Conservation (phyloP, 2,888 invertebrate species). For the Polyommatus iphigenia region DNA sequence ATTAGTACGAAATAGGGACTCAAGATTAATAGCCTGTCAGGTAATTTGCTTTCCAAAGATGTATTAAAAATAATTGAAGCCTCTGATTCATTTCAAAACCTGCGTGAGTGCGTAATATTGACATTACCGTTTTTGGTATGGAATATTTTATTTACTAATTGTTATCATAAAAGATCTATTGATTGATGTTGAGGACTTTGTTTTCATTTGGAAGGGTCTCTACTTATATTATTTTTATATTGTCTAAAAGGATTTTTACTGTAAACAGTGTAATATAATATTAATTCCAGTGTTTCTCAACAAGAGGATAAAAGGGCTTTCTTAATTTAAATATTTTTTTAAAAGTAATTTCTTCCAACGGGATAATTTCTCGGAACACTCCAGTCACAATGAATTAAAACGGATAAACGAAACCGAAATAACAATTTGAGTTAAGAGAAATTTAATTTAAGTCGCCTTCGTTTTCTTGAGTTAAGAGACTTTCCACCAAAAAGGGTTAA, state of each 20-base stretch:
- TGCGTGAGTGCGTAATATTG: not conserved
- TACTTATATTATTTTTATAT: not conserved
- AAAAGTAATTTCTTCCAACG: not conserved
- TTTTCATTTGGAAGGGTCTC: not conserved
- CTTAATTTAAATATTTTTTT: not conserved
- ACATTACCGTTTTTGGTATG: not conserved
- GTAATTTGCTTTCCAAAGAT: not conserved
- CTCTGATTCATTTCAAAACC: not conserved
- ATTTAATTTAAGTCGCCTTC: conserved; percentile 3
- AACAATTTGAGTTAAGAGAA: not conserved
- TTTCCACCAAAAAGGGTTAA: conserved; percentile 10
- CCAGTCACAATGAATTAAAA: conserved; percentile 16
- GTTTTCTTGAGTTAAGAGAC: not conserved
- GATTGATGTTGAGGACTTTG: not conserved
- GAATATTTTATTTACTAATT: not conserved
- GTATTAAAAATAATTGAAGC: not conserved
- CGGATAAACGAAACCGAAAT: conserved; percentile 2
- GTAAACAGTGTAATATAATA: not conserved
- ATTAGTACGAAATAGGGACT: not conserved
- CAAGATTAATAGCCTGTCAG: not conserved
- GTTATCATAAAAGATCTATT: no score
- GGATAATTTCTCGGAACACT: conserved; percentile 1
- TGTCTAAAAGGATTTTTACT: not conserved
- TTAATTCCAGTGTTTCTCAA: conserved; percentile 1
- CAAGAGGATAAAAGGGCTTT: not conserved